Evolutionary conservation across 2,797 vertebrate species (phyloP).

Genomic region (Rhincodon typus): DNA sequence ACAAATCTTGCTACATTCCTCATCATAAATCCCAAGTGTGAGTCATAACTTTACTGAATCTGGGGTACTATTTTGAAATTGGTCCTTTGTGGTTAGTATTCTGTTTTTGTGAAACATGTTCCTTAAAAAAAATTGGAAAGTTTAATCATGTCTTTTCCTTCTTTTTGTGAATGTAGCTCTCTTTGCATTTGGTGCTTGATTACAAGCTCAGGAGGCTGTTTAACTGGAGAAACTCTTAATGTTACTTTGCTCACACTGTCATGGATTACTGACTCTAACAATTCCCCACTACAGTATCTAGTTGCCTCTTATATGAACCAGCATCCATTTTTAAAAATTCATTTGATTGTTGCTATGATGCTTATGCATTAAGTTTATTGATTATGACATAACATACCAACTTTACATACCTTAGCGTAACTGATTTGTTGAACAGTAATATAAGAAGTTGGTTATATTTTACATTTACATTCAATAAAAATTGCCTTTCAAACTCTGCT

Average conservation of each 20-base stretch:
- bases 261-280: not conserved
- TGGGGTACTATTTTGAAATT: not conserved
- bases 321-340: not conserved
- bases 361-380: not conserved
- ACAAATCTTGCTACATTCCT: not conserved
- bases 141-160: not conserved
- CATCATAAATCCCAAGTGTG: not conserved
- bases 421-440: not conserved
- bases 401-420: not conserved
- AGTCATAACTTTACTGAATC: not conserved
- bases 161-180: not conserved
- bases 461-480: not conserved
- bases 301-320: not conserved
- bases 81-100: not conserved
- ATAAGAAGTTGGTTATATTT: not conserved
- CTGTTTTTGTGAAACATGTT: not conserved
- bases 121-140: not conserved
- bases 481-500: not conserved
- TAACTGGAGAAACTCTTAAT: not conserved
- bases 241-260: not conserved
- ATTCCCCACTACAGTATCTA: not conserved
- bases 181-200: not conserved
- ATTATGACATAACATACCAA: not conserved
- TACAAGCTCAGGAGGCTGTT: not conserved
- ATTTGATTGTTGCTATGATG: not conserved